Evolutionary conservation across 92 coral and sea anemone genomes (phyloP), one percentile per base, ranked within the genome.

Genomic region (Epizoanthus stellaris): DNA sequence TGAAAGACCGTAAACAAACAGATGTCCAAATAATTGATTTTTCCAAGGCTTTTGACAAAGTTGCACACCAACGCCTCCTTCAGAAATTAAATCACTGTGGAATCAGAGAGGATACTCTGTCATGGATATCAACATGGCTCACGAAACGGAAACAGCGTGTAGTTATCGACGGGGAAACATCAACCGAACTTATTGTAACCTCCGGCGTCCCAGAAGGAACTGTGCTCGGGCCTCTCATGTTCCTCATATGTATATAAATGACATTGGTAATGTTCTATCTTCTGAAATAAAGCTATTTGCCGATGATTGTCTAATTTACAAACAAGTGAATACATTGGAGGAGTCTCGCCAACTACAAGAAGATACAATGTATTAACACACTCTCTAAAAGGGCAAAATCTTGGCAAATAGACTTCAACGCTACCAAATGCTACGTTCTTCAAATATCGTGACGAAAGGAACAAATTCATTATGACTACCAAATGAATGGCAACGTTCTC

Each of bases 371-470:
- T 1, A 1, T 30, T 30, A 30, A 30, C 38, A 16, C 34, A 67
- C 71, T 19, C 71, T 30, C 43, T 12, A 13, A 64, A 21, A 21
- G 69, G 69, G 36, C 38, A 42, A 1, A 64, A 64, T 65, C 70
- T 13, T 65, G 70, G 17, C 42, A 65, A 13, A 65, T 25, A 2
- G 70, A 65, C 40, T 25, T 25, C 43, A 23, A 65, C 34, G 10
- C 70, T 65, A 65, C 15, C 16, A 8, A 65, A 65, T 65, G 70
- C 70, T 25, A 65, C 70, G 1, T 10, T 34, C 42, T 67, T 4
- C 71, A 67, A 67, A 67, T 34, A 67, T 25, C 43, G 43, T 6
- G 71, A 34, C 45, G 71, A 67, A 67, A 67, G 16, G 19, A 67
- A 13, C 6, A 67, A 62, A 62, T 62, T 62, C 67, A 62, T 62